phyloP scores from a whole-genome alignment of 92 coral and sea anemone species.

The Actinernus sp. region DNA sequence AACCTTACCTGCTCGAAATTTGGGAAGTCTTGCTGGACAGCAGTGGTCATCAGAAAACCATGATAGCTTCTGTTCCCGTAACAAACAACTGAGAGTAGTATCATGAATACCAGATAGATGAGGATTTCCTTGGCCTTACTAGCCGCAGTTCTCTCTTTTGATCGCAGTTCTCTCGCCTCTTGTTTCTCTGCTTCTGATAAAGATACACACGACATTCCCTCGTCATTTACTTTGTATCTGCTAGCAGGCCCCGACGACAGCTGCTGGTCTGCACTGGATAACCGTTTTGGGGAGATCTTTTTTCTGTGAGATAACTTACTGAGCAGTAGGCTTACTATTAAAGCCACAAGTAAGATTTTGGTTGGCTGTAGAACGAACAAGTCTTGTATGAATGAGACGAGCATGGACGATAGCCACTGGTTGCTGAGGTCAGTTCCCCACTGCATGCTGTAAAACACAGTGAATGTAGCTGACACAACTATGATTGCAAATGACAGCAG shows the following conservation, averaged over 20 bases:
- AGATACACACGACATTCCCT: neutral
- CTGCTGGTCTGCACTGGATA: neutral
- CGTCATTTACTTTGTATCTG: neutral
- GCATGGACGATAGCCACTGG: conserved; percentile 64
- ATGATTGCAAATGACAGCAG: conserved; percentile 9
- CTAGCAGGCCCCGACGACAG: neutral
- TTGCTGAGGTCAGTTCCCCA: conserved; percentile 49
- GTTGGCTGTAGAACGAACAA: conserved; percentile 36
- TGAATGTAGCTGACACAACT: conserved; percentile 38
- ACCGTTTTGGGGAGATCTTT: neutral
- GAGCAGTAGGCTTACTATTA: conserved; percentile 6
- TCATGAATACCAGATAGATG: conserved; percentile 24
- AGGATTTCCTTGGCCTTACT: conserved; percentile 15
- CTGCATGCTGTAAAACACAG: conserved; percentile 53
- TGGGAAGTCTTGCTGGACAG: conserved; percentile 22
- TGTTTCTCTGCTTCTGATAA: conserved; percentile 14
- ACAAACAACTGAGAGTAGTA: conserved; percentile 34
- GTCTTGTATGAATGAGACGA: conserved; percentile 49
- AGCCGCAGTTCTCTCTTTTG: conserved; percentile 10
- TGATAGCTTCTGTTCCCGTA: conserved; percentile 44
- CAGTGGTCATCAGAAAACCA: conserved; percentile 28
- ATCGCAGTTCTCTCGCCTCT: conserved; percentile 1
- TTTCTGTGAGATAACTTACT: conserved; percentile 4
- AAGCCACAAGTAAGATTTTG: conserved; percentile 35
- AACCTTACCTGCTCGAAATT: conserved; percentile 31